These are phyloP conservation scores for Tachysurus vachellii DNA, from an alignment of 2,113 vertebrate species.

Conservation along the genomic window DNA sequence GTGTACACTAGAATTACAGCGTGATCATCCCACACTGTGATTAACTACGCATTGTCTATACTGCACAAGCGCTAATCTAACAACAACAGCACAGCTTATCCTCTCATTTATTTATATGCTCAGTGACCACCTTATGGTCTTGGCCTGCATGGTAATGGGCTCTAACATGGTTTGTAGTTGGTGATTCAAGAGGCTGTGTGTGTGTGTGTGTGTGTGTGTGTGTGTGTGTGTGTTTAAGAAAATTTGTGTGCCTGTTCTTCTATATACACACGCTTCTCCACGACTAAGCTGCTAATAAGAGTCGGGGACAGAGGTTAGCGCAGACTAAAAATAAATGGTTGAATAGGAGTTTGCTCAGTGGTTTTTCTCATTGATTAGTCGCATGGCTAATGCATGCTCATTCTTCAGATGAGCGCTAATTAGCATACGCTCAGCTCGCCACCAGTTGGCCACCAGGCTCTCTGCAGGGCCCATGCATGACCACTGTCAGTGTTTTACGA, in stretches of 20 bases:
- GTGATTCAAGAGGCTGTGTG: constrained; percentile 17
- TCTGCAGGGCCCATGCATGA: constrained; percentile 34
- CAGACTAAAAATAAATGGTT: constrained; percentile 85
- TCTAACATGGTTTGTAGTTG: constrained; percentile 29
- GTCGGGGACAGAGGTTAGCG: constrained; percentile 51
- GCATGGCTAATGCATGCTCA: constrained; percentile 89
- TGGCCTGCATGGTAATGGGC: constrained; percentile 19
- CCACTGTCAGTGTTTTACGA: constrained; percentile 17
- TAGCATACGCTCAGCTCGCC: constrained; percentile 81
- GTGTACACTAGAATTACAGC: background rate
- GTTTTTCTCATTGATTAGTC: constrained; percentile 97
- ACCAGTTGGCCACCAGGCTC: constrained; percentile 78
- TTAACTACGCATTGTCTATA: background rate
- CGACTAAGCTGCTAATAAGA: constrained; percentile 56
- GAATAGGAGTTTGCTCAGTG: constrained; percentile 89
- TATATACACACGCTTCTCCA: constrained; percentile 38
- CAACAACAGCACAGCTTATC: background rate
- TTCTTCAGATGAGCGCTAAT: constrained; percentile 89
- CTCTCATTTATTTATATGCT: constrained; percentile 25
- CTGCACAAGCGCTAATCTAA: background rate
- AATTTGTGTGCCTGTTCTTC: constrained; percentile 17
- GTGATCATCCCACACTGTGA: background rate
- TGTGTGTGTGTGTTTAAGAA: constrained; percentile 8
- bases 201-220: constrained; percentile 23
- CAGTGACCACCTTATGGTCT: constrained; percentile 14